phyloP scores from a whole-genome alignment of 2,797 vertebrate species.

The Xenops minutus region DNA sequence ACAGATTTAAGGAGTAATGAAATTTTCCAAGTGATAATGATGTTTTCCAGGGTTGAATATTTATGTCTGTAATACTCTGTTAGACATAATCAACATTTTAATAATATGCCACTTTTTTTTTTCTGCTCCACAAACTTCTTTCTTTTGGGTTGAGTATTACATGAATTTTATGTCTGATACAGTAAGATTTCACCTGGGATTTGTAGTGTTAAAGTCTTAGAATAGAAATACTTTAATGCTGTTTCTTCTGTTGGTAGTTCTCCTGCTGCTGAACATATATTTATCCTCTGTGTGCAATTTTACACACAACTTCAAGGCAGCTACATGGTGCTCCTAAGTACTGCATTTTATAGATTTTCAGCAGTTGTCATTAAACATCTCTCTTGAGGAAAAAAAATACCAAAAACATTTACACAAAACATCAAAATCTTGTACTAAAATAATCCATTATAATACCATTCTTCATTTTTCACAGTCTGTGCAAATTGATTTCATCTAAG shows the following conservation, averaged over 20 bases:
- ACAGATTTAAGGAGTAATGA: background rate
- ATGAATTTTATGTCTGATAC: background rate
- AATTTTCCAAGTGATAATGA: background rate
- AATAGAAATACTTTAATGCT: background rate
- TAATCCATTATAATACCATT: background rate
- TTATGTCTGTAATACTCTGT: background rate
- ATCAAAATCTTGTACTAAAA: background rate
- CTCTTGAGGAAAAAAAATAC: background rate
- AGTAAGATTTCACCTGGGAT: background rate
- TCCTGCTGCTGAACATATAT: background rate
- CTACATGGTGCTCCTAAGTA: background rate
- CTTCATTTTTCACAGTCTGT: background rate
- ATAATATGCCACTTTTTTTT: background rate
- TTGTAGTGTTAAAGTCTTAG: background rate
- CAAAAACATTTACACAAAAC: background rate
- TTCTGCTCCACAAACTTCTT: background rate
- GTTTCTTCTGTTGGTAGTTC: background rate
- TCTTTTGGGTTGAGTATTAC: background rate
- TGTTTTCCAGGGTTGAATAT: background rate
- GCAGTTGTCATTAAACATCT: background rate
- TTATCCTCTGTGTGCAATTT: background rate
- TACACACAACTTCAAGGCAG: constrained; percentile 5
- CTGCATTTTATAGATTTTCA: constrained; percentile 23
- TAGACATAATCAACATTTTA: background rate
- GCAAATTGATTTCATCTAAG: background rate